Evolutionary conservation across 2,888 invertebrate species (phyloP).

Genomic region (Pseudococcus longispinus): DNA sequence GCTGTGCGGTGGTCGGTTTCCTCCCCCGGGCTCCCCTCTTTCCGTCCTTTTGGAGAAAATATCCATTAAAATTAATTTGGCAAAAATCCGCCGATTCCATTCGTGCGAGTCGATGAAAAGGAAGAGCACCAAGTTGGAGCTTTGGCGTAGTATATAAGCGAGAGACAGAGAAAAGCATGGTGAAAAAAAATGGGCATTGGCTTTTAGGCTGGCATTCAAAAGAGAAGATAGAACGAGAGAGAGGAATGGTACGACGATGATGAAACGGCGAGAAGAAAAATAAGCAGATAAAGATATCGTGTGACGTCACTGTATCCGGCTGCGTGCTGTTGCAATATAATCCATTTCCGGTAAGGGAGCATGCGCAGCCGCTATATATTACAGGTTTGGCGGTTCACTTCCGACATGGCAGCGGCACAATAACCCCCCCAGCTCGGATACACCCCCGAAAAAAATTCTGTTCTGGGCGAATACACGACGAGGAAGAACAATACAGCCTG

Average conservation of each 20-base stretch:
- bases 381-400: conserved; percentile 55
- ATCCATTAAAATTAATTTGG: conserved; percentile 37
- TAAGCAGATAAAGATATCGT: conserved; percentile 50
- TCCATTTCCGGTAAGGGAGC: conserved; percentile 53
- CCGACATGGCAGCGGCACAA: conserved; percentile 48
- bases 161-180: background rate
- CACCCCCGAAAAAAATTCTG: background rate
- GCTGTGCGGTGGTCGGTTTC: too few relatives aligned
- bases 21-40: background rate
- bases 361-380: conserved; percentile 51
- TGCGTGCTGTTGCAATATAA: conserved; percentile 53
- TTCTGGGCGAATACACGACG: background rate
- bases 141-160: too few relatives aligned
- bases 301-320: conserved; percentile 52
- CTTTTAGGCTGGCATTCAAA: background rate
- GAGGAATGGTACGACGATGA: background rate
- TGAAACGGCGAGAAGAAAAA: conserved; percentile 26
- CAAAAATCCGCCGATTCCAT: conserved; percentile 2
- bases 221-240: background rate
- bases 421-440: background rate
- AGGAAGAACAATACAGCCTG: background rate
- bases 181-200: background rate
- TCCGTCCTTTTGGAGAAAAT: background rate
- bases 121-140: background rate
- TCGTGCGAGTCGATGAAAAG: background rate